Evolutionary conservation across 2,113 vertebrate species (phyloP), one percentile per base, ranked within the genome.

Genomic region (Thryonomys swinderianus): DNA sequence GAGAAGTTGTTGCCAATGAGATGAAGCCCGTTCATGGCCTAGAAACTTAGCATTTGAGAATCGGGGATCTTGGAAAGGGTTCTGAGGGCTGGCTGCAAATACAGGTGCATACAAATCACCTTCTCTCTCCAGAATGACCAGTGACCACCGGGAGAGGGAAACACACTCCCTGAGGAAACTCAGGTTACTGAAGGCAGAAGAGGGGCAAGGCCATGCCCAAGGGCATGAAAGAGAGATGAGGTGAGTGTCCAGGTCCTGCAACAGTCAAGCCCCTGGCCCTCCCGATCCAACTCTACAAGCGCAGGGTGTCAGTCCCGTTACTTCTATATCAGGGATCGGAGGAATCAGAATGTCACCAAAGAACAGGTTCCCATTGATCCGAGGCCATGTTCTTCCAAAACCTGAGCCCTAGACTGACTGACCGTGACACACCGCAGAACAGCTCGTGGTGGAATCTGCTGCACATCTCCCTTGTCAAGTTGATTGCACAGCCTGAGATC

Each of bases 161-260:
- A 11, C 25, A 20, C 62, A 83, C 45, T 37, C 3, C 4, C 34
- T 37, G 2, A 27, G 85, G 74, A 82, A 82, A 76, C 10, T 21
- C n/a, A 57, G n/a, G 48, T 1, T 18, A 25, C 8, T 0, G 2
- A 40, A 30, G 53, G 40, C 17, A 59, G 21, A 30, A 61, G 1
- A 30, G 5, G 3, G 11, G 17, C 0, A 18, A 59, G 17, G 18
- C 6, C 48, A 82, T 32, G 23, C 25, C 25, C 14, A 32, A 27
- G 34, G 17, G 13, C 42, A 21, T 3, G 40, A 34, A 32, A 71
- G 16, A 21, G 2, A 27, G 21, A 3, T 7, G 17, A 25, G 3
- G 5, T 20, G 25, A 30, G 14, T 30, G 4, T 27, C 34, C 27
- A 2, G 48, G 17, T 21, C 9, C 0, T n/a, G 21, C 32, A 32